Percentiles rank a stretch among this genome's conserved stretches.
These are phyloP conservation scores for Lota lota DNA, from an alignment of 2,113 vertebrate species.

Conservation along the genomic window DNA sequence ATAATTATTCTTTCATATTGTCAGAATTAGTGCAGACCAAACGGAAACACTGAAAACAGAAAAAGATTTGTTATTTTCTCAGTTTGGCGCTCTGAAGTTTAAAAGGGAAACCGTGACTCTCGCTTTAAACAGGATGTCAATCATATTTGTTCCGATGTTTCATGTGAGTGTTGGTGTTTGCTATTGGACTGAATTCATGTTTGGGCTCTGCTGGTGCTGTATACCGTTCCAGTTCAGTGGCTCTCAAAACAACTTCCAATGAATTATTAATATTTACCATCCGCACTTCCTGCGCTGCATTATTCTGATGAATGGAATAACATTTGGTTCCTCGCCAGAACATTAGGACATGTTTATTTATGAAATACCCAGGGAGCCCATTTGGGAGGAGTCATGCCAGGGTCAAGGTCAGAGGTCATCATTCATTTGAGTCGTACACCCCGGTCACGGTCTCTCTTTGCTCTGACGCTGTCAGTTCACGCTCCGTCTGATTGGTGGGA, in stretches of 20 bases:
- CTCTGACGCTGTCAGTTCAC: neutral
- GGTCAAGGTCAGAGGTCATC: constrained; percentile 8
- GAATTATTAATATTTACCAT: constrained; percentile 72
- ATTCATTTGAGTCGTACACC: constrained; percentile 27
- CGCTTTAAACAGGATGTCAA: neutral
- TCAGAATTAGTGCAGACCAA: no score
- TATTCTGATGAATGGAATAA: constrained; percentile 60
- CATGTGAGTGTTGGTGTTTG: constrained; percentile 14
- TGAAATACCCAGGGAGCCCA: constrained; percentile 47
- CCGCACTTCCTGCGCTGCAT: constrained; percentile 62
- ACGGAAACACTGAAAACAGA: no score
- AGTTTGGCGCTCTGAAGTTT: no score
- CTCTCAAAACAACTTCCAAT: constrained; percentile 59
- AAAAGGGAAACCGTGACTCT: no score
- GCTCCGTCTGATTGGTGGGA: neutral
- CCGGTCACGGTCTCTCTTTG: constrained; percentile 32
- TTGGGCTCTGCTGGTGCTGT: constrained; percentile 48
- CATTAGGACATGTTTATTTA: constrained; percentile 59
- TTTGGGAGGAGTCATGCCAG: constrained; percentile 6
- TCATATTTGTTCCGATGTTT: neutral
- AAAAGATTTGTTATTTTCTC: no score
- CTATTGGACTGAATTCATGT: constrained; percentile 34
- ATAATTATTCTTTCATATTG: no score
- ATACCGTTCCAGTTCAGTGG: constrained; percentile 38
- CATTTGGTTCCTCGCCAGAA: constrained; percentile 51